Conservation (phyloP, 2,888 invertebrate species). For the Tenthredo distinguenda region DNA sequence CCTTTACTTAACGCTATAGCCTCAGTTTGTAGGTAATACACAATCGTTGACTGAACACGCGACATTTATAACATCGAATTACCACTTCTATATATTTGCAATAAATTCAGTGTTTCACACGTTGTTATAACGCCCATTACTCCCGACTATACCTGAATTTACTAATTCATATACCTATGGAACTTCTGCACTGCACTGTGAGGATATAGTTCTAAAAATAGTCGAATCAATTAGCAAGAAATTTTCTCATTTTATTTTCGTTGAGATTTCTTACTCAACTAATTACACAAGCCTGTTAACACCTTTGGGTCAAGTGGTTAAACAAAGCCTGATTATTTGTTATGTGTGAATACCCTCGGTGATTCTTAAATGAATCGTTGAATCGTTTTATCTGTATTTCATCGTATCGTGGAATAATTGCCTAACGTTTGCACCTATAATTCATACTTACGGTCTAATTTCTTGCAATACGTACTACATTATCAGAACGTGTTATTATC, state of each 20-base stretch:
- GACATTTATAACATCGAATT: slow-evolving; percentile 33
- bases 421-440: slow-evolving; percentile 1
- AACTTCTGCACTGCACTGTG: not conserved
- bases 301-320: not conserved
- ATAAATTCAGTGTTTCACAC: slow-evolving; percentile 1
- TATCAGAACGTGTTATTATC: slow-evolving; percentile 5
- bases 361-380: not conserved
- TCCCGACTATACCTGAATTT: not conserved
- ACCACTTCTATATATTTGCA: not conserved
- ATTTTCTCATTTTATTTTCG: not conserved
- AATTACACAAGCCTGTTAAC: slow-evolving; percentile 16
- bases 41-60: slow-evolving; percentile 4
- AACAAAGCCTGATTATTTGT: slow-evolving; percentile 15
- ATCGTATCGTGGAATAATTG: not conserved
- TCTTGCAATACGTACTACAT: not conserved
- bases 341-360: slow-evolving; percentile 7
- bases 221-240: not conserved
- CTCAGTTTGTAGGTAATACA: slow-evolving; percentile 18
- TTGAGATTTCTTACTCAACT: not conserved
- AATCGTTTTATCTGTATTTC: not conserved
- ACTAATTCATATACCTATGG: not conserved
- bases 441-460: slow-evolving; percentile 24
- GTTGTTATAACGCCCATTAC: not conserved
- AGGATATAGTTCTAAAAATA: not conserved
- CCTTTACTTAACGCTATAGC: slow-evolving; percentile 63